Evolutionary conservation across 2,888 invertebrate genomes (phyloP).

Genomic region (Lasioglossum calceatum): DNA sequence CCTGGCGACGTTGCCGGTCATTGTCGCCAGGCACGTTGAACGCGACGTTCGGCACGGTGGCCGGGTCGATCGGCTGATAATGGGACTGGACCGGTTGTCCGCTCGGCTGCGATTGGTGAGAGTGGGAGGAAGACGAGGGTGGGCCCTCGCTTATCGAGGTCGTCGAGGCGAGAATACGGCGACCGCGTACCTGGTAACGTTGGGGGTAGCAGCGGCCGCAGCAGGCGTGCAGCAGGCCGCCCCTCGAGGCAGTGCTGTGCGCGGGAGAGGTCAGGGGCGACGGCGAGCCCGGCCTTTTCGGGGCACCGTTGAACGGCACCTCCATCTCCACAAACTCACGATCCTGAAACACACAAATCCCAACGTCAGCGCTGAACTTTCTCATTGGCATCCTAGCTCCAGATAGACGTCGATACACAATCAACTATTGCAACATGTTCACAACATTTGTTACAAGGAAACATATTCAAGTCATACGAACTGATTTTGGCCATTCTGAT

Average conservation of each 20-base stretch:
- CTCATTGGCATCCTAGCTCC: too few species aligned
- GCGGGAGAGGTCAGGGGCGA: constrained; percentile 95
- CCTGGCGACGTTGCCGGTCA: constrained; percentile 72
- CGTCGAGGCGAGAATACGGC: constrained; percentile 82
- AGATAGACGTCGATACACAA: not conserved
- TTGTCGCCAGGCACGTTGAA: constrained; percentile 81
- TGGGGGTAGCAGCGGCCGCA: constrained; percentile 94
- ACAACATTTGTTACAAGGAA: too few species aligned
- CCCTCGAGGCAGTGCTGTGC: constrained; percentile 91
- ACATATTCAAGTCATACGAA: too few species aligned
- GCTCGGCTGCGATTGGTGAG: constrained; percentile 78
- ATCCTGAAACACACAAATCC: constrained; percentile 87
- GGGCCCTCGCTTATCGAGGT: constrained; percentile 82
- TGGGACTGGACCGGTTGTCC: constrained; percentile 65
- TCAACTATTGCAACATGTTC: not conserved
- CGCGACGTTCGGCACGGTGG: constrained; percentile 81
- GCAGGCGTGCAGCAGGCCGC: constrained; percentile 91
- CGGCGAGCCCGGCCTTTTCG: constrained; percentile 95
- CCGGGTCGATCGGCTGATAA: constrained; percentile 75
- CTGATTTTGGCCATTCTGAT: too few species aligned
- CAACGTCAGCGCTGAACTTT: not conserved
- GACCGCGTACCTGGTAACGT: constrained; percentile 92
- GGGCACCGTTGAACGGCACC: constrained; percentile 96
- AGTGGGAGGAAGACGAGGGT: constrained; percentile 80
- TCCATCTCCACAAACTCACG: constrained; percentile 99